phyloP scores from a whole-genome alignment of 2,113 vertebrate genomes.

The Sinocyclocheilus anshuiensis region DNA sequence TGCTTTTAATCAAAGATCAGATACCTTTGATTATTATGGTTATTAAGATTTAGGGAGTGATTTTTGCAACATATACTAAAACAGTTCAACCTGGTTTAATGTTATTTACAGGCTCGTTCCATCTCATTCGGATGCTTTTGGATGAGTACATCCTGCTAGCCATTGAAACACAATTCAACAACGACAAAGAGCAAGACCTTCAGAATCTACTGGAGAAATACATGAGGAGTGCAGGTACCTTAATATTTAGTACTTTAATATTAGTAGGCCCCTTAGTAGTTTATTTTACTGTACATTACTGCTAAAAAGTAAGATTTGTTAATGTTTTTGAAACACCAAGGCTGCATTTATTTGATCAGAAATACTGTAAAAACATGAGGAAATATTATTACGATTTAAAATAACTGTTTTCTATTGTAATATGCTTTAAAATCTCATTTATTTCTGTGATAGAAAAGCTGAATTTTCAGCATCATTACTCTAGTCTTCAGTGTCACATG shows the following conservation, averaged over 20 bases:
- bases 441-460: not conserved
- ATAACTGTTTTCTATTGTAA: not conserved
- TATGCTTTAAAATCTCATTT: not conserved
- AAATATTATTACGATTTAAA: not conserved
- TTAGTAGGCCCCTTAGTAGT: not conserved
- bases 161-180: constrained; percentile 98
- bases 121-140: constrained; percentile 96
- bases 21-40: not conserved
- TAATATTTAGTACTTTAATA: not conserved
- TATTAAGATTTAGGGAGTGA: not conserved
- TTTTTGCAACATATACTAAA: not conserved
- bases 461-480: not conserved
- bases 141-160: constrained; percentile 97
- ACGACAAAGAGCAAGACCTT: constrained; percentile 97
- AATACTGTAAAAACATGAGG: not conserved
- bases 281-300: not conserved
- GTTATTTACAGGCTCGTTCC: constrained; percentile 87
- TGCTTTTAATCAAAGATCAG: not conserved
- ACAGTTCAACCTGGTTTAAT: constrained; percentile 57
- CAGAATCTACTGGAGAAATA: constrained; percentile 96
- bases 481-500: not conserved
- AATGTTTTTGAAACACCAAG: not conserved
- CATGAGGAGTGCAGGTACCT: constrained; percentile 96
- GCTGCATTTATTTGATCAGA: not conserved
- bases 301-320: not conserved